These are phyloP conservation scores for Chymomyza fuscimana DNA, from an alignment of 2,888 invertebrate species.

Conservation along the genomic window DNA sequence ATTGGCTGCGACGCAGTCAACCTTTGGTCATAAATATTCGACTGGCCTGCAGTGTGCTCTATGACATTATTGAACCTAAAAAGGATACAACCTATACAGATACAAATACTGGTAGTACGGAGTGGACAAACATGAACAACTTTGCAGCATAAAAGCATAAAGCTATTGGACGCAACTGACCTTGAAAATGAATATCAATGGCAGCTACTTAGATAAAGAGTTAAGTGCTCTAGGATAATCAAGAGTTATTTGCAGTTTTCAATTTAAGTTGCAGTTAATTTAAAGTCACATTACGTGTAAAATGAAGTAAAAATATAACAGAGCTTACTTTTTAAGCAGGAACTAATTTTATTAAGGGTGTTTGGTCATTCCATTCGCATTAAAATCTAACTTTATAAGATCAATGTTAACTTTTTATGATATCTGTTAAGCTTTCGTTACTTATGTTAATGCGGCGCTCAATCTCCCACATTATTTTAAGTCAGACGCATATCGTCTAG, in stretches of 20 bases:
- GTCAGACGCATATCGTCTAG: too few species aligned
- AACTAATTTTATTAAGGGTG: too few species aligned
- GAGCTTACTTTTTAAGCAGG: too few species aligned
- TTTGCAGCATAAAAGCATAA: slow-evolving; percentile 36
- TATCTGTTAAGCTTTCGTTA: too few species aligned
- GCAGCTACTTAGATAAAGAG: neutral
- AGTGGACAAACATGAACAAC: slow-evolving; percentile 11
- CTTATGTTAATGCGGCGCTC: too few species aligned
- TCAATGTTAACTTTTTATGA: too few species aligned
- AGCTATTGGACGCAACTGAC: slow-evolving; percentile 48
- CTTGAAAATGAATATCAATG: slow-evolving; percentile 45
- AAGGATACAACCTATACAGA: slow-evolving; percentile 38
- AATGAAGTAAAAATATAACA: too few species aligned
- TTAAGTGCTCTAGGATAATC: neutral
- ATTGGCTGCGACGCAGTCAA: slow-evolving; percentile 7
- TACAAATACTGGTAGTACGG: neutral
- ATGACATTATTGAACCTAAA: slow-evolving; percentile 70
- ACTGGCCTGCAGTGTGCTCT: slow-evolving; percentile 68
- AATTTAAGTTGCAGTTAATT: neutral
- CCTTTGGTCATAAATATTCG: slow-evolving; percentile 65
- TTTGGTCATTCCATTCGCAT: too few species aligned
- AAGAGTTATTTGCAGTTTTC: neutral
- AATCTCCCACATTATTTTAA: too few species aligned
- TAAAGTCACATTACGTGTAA: neutral
- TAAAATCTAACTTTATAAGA: too few species aligned